A percentile compares a stretch with the other conserved stretches of the same genome.
Evolutionary conservation across 2,113 vertebrate species (phyloP).

Genomic region (Tragulus kanchil): DNA sequence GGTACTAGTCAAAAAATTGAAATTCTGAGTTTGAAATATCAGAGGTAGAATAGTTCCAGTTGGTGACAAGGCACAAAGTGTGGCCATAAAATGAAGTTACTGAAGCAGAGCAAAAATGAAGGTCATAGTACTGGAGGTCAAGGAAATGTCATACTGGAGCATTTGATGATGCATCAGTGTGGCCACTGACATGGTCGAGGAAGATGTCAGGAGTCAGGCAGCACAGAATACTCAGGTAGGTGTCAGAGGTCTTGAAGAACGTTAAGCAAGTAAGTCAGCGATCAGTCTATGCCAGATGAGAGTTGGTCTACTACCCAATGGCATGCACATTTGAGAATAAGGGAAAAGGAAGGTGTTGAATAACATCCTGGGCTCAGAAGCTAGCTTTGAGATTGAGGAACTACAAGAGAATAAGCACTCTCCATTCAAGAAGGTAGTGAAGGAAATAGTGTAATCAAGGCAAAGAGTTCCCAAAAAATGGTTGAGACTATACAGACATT

Average conservation of each 20-base stretch:
- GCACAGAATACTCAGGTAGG: constrained; percentile 3
- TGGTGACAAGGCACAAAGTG: constrained; percentile 31
- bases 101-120: constrained; percentile 35
- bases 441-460: constrained; percentile 44
- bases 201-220: neutral
- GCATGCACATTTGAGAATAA: constrained; percentile 4
- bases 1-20: neutral
- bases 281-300: neutral
- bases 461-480: neutral
- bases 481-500: constrained; percentile 30
- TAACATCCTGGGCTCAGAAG: neutral
- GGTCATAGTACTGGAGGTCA: neutral
- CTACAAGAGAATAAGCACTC: neutral
- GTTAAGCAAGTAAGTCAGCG: neutral
- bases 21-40: constrained; percentile 37
- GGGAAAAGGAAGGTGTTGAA: constrained; percentile 9
- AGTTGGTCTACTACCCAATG: neutral
- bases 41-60: constrained; percentile 50
- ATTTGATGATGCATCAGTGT: neutral
- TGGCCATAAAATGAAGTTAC: constrained; percentile 12
- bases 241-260: neutral
- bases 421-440: constrained; percentile 27
- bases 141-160: neutral
- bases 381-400: constrained; percentile 49
- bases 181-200: neutral